phyloP scores from a whole-genome alignment of 2,113 vertebrate species.

The Solea solea region DNA sequence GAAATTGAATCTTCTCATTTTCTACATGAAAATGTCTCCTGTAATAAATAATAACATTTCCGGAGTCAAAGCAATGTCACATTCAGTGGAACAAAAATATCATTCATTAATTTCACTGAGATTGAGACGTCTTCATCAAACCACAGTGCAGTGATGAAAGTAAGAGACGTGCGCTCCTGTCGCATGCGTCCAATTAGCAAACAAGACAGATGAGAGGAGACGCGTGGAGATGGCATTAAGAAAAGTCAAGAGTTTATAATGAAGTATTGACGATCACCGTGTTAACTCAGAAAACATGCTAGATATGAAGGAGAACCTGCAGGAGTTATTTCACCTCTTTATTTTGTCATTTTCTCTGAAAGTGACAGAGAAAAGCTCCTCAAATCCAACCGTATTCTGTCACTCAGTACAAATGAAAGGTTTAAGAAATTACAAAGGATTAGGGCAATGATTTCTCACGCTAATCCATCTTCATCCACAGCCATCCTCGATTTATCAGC shows the following conservation, averaged over 20 bases:
- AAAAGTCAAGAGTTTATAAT: conserved; percentile 28
- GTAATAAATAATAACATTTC: conserved; percentile 25
- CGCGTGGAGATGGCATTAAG: neutral
- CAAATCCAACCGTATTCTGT: conserved; percentile 29
- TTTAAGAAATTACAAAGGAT: conserved; percentile 41
- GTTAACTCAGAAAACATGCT: neutral
- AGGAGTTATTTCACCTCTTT: conserved; percentile 2
- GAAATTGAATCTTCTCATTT: conserved; percentile 7
- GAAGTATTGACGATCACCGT: neutral
- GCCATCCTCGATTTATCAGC: neutral
- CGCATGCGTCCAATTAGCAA: conserved; percentile 38
- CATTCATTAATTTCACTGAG: conserved; percentile 28
- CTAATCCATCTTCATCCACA: neutral
- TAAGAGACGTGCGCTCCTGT: neutral
- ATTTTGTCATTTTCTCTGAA: neutral
- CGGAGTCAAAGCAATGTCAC: conserved; percentile 22
- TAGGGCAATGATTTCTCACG: conserved; percentile 27
- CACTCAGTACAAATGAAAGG: conserved; percentile 43
- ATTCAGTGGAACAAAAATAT: conserved; percentile 19
- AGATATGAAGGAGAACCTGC: conserved; percentile 1
- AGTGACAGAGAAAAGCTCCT: conserved; percentile 51
- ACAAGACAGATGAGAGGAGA: conserved; percentile 21
- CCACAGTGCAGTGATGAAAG: conserved; percentile 1
- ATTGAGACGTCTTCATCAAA: conserved; percentile 25
- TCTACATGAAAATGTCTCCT: conserved; percentile 23